Base-by-base conservation (phyloP, 2,113 vertebrate genomes). In the Aptenodytes forsteri region DNA sequence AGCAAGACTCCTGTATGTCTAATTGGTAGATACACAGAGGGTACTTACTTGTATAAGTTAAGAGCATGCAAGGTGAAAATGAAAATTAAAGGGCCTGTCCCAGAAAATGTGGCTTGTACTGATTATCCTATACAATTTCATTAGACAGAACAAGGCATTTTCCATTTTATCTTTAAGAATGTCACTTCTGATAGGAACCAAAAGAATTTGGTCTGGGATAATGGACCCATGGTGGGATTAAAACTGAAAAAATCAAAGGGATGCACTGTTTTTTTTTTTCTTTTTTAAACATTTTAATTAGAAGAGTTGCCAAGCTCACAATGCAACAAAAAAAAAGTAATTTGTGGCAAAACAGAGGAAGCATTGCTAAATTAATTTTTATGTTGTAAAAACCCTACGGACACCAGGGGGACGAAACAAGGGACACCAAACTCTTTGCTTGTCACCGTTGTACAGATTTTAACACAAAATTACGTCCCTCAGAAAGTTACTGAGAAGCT, bases 321-420 rank as follows among this genome's bases (percentile, higher is more conserved):
- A 11, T 42, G 30, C 61, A 87, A 70, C 83, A 87, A 73, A 59
- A 42, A 42, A 42, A 65, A 70, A 58, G 8, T 65, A 29, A 92
- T 83, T 67, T 77, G 34, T 89, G 64, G 62, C 59, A 66, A 87
- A 89, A 56, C 64, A 91, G 54, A 83, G 64, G 55, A 92, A 46
- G 54, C 30, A 62, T n/a, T 78, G 38, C 32, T 96, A 90, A 92
- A 90, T 83, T 89, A 83, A 89, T 62, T 95, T 92, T 83, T 89
- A 75, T 50, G 42, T 42, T 87, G 32, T 21, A 58, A 90, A 92
- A 89, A 18, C 46, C 21, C 46, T 4, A 20, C 11, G 52, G 62
- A 75, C 55, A 66, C 12, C n/a, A 50, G n/a, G 27, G 42, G 14
- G 21, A 72, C 25, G 19, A 52, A 78, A 58, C 44, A 86, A 83